These are phyloP conservation scores for Neosalanx taihuensis DNA, from an alignment of 2,797 vertebrate species.

Conservation along the genomic window DNA sequence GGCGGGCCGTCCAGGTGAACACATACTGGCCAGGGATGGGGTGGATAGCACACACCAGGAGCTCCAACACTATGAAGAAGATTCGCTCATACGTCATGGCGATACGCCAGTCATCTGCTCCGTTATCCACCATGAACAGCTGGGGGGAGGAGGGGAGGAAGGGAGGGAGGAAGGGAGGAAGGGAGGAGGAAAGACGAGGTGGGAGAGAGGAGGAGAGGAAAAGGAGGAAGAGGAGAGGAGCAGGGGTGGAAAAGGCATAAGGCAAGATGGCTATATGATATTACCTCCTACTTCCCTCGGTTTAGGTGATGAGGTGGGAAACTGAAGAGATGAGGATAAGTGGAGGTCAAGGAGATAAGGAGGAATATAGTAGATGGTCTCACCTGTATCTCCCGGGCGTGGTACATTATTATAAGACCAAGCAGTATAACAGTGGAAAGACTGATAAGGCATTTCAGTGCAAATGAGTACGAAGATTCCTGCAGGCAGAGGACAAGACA, in stretches of 20 bases:
- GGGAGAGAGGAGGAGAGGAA: too few species aligned
- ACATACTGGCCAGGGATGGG: constrained; percentile 91
- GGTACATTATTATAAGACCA: constrained; percentile 95
- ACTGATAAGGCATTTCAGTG: constrained; percentile 98
- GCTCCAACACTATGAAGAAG: constrained; percentile 91
- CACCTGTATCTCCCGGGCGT: constrained; percentile 95
- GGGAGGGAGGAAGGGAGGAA: constrained; percentile 47
- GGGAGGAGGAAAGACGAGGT: not conserved
- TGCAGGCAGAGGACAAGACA: constrained; percentile 64
- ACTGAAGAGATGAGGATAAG: not conserved
- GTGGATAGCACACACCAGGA: constrained; percentile 92
- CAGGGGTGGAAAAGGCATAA: too few species aligned
- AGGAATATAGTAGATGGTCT: constrained; percentile 46
- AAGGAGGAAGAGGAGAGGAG: too few species aligned
- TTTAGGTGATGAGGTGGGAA: not conserved
- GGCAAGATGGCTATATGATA: not conserved
- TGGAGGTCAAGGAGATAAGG: not conserved
- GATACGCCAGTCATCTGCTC: constrained; percentile 94
- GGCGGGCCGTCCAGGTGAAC: constrained; percentile 89
- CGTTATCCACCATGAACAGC: constrained; percentile 97
- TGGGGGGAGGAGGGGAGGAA: constrained; percentile 66
- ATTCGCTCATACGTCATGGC: constrained; percentile 93
- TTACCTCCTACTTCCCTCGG: too few species aligned
- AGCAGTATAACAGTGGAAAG: constrained; percentile 94
- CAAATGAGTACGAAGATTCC: constrained; percentile 93